Evolutionary conservation across 1,140 invertebrate genomes (phyloP).

Genomic region (Venustaconcha ellipsiformis): DNA sequence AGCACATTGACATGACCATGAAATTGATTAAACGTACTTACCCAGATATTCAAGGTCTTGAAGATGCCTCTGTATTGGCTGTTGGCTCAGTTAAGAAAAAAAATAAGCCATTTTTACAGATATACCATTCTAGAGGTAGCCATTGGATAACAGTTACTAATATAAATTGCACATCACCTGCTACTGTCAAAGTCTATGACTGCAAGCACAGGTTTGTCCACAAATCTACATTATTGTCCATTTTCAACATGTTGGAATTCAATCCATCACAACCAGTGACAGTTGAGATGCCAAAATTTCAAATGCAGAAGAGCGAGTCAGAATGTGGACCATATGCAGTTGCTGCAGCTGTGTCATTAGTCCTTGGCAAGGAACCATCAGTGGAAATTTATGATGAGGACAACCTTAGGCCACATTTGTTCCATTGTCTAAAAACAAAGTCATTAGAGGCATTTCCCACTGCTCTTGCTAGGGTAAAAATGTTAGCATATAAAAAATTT

Average conservation of each 20-base stretch:
- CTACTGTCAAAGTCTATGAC: conserved; percentile 10
- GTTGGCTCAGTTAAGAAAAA: not conserved
- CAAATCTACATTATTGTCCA: not conserved
- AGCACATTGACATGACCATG: conserved; percentile 9
- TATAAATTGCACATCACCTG: not conserved
- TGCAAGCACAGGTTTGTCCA: conserved; percentile 13
- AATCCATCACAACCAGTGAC: not conserved
- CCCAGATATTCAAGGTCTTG: conserved; percentile 10
- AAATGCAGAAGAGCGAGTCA: conserved; percentile 14
- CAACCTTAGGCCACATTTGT: conserved; percentile 13
- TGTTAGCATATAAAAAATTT: too few species aligned
- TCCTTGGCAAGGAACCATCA: conserved; percentile 8
- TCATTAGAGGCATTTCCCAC: not conserved
- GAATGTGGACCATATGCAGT: conserved; percentile 26
- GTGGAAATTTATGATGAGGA: not conserved
- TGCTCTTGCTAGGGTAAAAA: too few species aligned
- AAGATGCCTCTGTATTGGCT: conserved; percentile 15
- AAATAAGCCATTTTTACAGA: conserved; percentile 8
- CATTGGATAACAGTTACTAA: conserved; percentile 20
- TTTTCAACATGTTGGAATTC: not conserved
- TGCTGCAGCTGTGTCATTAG: conserved; percentile 25
- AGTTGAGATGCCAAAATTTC: conserved; percentile 17
- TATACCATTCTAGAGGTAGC: conserved; percentile 16
- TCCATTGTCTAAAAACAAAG: not conserved
- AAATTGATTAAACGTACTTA: not conserved